Evolutionary conservation across 2,113 vertebrate species (phyloP).

Genomic region (Taurulus bubalis): DNA sequence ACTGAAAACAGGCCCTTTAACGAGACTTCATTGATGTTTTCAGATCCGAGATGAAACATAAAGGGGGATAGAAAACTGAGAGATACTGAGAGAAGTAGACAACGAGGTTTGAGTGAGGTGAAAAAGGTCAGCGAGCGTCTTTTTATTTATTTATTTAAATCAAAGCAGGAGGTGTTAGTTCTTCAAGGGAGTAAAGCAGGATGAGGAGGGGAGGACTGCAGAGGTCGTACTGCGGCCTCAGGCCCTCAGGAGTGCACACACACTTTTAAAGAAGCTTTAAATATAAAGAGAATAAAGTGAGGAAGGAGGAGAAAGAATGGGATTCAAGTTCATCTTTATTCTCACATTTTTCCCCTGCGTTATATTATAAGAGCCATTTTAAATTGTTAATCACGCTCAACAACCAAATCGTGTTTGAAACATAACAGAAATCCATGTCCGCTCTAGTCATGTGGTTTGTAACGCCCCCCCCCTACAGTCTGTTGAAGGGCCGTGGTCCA

Average conservation of each 20-base stretch:
- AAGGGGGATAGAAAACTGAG: constrained; percentile 5
- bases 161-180: neutral
- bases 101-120: constrained; percentile 15
- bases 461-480: too few relatives aligned
- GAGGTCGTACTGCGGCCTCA: neutral
- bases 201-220: neutral
- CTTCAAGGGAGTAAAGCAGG: constrained; percentile 3
- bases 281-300: neutral
- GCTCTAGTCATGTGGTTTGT: too few relatives aligned
- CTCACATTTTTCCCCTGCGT: neutral
- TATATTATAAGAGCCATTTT: too few relatives aligned
- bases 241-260: neutral
- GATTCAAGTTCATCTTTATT: neutral
- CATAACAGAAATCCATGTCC: too few relatives aligned
- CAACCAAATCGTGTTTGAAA: too few relatives aligned
- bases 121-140: constrained; percentile 32
- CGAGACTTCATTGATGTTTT: constrained; percentile 54
- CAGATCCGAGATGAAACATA: constrained; percentile 40
- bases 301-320: neutral
- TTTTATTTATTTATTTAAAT: constrained; percentile 16
- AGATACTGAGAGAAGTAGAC: constrained; percentile 9
- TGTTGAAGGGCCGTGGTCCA: too few relatives aligned
- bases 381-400: too few relatives aligned
- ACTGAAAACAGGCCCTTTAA: constrained; percentile 18
- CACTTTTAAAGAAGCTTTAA: neutral